phyloP scores from a whole-genome alignment of 1,140 invertebrate species.

The Procambarus clarkii region DNA sequence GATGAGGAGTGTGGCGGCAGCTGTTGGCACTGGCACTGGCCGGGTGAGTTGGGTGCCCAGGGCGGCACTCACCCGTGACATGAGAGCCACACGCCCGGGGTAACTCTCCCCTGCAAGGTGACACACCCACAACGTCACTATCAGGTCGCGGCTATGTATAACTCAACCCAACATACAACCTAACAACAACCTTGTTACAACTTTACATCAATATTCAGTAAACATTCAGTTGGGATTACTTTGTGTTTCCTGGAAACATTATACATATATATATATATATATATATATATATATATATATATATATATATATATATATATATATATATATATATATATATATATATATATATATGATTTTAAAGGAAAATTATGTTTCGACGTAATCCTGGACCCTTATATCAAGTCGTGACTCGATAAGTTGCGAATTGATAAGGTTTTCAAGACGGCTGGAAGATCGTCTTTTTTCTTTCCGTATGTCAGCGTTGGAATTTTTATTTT shows the following conservation, averaged over 20 bases:
- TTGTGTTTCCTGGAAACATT: background rate
- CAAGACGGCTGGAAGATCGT: no score
- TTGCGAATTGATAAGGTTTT: no score
- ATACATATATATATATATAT: no score
- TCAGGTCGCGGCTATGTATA: background rate
- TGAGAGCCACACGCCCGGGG: constrained; percentile 43
- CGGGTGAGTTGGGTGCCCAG: constrained; percentile 19
- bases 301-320: background rate
- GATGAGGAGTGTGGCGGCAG: constrained; percentile 44
- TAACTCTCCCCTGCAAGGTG: constrained; percentile 49
- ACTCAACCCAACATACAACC: background rate
- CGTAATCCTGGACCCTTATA: no score
- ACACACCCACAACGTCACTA: background rate
- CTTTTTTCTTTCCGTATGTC: no score
- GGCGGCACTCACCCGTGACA: constrained; percentile 36
- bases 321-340: background rate
- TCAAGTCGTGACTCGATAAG: no score
- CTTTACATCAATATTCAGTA: no score
- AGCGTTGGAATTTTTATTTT: no score
- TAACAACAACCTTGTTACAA: background rate
- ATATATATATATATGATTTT: background rate
- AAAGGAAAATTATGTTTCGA: no score
- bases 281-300: background rate
- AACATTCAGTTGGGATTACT: background rate
- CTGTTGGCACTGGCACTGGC: constrained; percentile 29